Evolutionary conservation across 1,140 invertebrate species (phyloP).

Genomic region (Zelostemma sp.): DNA sequence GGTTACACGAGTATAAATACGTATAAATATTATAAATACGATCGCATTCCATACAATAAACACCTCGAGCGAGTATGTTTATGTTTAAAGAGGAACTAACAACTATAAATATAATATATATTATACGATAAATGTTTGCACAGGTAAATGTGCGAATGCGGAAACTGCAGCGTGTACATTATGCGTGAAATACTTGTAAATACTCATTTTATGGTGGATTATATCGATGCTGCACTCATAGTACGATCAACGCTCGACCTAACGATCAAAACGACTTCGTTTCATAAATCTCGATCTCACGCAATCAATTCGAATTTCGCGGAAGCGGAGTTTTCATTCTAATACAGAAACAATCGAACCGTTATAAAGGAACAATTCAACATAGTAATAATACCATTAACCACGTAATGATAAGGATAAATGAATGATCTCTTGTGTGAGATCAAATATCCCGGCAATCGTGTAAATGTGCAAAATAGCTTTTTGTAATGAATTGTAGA

Average conservation of each 20-base stretch:
- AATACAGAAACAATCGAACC: slow-evolving; percentile 9
- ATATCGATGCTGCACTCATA: slow-evolving; percentile 37
- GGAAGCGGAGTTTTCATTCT: slow-evolving; percentile 11
- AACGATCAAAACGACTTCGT: slow-evolving; percentile 32
- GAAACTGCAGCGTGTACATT: slow-evolving; percentile 28
- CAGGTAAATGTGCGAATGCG: slow-evolving; percentile 9
- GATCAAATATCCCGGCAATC: slow-evolving; percentile 32
- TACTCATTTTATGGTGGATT: slow-evolving; percentile 27
- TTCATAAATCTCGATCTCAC: slow-evolving; percentile 25
- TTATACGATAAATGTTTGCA: slow-evolving; percentile 34
- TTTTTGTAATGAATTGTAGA: slow-evolving; percentile 37
- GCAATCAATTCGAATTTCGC: slow-evolving; percentile 18
- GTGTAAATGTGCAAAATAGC: slow-evolving; percentile 31
- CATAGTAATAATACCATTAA: slow-evolving; percentile 2
- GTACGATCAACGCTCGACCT: slow-evolving; percentile 35
- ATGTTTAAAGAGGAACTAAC: slow-evolving; percentile 25
- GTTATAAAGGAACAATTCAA: not conserved
- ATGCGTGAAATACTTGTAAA: slow-evolving; percentile 38
- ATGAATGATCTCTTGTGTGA: slow-evolving; percentile 13
- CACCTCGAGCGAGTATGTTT: slow-evolving; percentile 14
- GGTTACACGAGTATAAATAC: slow-evolving; percentile 49
- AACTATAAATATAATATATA: slow-evolving; percentile 39
- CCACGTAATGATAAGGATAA: slow-evolving; percentile 21
- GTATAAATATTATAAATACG: slow-evolving; percentile 34
- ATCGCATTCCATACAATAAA: slow-evolving; percentile 61